Conservation (phyloP, 1,140 invertebrate species). For the Sarcophaga bullata region DNA sequence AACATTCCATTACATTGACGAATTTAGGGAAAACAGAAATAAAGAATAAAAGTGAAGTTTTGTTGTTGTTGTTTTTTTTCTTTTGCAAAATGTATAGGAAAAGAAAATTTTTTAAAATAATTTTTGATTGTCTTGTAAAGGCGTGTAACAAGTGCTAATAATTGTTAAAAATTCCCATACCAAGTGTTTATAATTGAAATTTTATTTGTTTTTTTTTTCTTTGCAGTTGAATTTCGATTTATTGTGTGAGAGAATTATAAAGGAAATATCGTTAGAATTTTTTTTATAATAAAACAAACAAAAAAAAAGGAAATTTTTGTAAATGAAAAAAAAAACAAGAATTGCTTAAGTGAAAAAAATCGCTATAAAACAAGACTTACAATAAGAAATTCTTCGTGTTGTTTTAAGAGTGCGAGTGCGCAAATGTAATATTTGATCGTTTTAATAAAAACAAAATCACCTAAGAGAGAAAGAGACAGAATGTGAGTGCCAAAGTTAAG, state of each 20-base stretch:
- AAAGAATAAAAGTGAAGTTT: constrained; percentile 5
- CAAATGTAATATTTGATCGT: constrained; percentile 24
- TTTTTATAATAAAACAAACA: background rate
- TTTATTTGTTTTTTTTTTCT: background rate
- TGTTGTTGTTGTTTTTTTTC: background rate
- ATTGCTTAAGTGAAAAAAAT: background rate
- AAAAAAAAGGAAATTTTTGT: background rate
- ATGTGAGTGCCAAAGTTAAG: constrained; percentile 3
- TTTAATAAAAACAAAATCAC: background rate
- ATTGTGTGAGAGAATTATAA: background rate
- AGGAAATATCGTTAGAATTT: background rate
- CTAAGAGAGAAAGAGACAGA: constrained; percentile 18
- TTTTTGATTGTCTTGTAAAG: no score
- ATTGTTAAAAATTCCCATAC: background rate
- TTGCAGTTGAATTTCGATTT: background rate
- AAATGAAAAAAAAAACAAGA: background rate
- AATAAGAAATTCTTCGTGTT: background rate
- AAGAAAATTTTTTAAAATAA: no score
- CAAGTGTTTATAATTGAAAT: background rate
- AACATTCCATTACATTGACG: constrained; percentile 26
- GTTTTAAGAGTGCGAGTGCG: constrained; percentile 26
- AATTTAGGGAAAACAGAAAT: background rate
- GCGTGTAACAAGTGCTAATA: no score
- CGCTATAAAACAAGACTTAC: constrained; percentile 21
- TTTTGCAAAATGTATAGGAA: no score